Conservation (phyloP, 1,140 invertebrate species). For the Drosophila nigromelanica region DNA sequence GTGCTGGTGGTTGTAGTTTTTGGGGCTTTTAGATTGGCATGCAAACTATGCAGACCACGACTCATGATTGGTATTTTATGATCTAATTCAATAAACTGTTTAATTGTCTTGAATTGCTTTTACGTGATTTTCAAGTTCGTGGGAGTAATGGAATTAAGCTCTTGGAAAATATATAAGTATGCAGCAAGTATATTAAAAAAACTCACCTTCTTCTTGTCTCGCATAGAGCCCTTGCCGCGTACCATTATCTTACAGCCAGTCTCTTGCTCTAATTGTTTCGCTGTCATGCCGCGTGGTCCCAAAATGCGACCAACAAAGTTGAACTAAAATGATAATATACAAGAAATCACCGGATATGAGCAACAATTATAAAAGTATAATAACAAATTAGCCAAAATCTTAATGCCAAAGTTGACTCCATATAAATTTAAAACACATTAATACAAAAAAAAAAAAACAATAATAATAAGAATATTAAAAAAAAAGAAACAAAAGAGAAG, state of each 20-base stretch:
- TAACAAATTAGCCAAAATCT: constrained; percentile 28
- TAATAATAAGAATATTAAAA: too few species aligned
- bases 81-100: constrained; percentile 1
- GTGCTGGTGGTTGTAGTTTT: background rate
- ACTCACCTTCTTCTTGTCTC: constrained; percentile 99
- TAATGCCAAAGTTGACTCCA: constrained; percentile 44
- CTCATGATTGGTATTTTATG: constrained; percentile 20
- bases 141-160: background rate
- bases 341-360: constrained; percentile 74
- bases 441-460: background rate
- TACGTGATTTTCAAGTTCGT: background rate
- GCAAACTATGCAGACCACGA: constrained; percentile 25
- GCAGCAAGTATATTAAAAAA: background rate
- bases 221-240: constrained; percentile 99
- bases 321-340: constrained; percentile 92
- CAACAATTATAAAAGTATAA: constrained; percentile 62
- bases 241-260: constrained; percentile 99
- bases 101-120: background rate
- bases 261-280: constrained; percentile 99
- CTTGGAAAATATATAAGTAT: background rate
- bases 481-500: background rate
- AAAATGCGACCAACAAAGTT: constrained; percentile 99
- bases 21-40: constrained; percentile 29
- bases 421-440: constrained; percentile 68
- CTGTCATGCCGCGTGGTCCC: constrained; percentile 99